Conservation (phyloP, 2,113 vertebrate species). For the Asarcornis scutulata region DNA sequence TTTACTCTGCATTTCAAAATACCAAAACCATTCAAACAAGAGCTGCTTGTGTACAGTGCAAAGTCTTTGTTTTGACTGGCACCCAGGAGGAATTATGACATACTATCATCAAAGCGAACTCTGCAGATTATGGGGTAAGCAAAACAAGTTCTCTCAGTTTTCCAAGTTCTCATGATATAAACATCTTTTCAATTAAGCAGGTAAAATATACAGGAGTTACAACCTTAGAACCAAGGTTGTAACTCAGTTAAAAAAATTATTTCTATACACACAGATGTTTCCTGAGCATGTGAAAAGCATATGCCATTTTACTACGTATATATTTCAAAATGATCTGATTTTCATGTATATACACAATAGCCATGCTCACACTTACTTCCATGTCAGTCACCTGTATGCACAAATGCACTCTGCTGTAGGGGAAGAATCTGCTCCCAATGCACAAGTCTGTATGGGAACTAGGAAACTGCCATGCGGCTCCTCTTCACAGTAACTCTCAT, state of each 20-base stretch:
- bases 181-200: neutral
- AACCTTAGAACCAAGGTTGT: neutral
- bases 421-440: neutral
- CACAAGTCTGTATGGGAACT: neutral
- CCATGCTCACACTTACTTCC: neutral
- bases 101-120: slow-evolving; percentile 54
- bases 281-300: neutral
- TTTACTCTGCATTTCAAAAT: slow-evolving; percentile 58
- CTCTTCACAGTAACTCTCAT: neutral
- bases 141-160: slow-evolving; percentile 46
- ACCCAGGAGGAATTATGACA: slow-evolving; percentile 46
- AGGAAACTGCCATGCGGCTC: neutral
- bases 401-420: neutral
- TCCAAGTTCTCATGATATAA: neutral
- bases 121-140: slow-evolving; percentile 14
- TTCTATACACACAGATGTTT: neutral
- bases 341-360: neutral
- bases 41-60: slow-evolving; percentile 48
- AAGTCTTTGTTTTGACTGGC: slow-evolving; percentile 68
- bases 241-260: neutral
- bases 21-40: slow-evolving; percentile 58
- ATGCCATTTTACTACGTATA: neutral
- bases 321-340: neutral
- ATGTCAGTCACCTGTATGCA: neutral
- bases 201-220: neutral